Conservation (phyloP, 2,797 vertebrate species). For the Urosaurus nigricauda region DNA sequence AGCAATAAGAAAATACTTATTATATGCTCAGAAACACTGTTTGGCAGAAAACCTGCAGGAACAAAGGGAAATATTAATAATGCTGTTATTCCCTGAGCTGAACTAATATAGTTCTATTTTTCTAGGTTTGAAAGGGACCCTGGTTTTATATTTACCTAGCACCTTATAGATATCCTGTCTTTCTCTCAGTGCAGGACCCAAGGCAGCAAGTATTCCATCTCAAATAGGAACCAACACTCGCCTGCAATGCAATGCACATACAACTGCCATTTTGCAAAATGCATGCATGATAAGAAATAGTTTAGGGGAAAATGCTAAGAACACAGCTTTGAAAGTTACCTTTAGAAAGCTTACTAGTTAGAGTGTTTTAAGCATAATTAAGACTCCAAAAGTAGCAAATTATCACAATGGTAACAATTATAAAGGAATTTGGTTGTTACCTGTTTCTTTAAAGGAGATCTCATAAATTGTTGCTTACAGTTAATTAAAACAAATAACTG, state of each 20-base stretch:
- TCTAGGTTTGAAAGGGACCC: neutral
- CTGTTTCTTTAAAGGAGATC: neutral
- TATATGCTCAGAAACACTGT: neutral
- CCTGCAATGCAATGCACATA: neutral
- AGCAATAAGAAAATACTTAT: slow-evolving; percentile 4
- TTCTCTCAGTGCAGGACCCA: too few relatives aligned
- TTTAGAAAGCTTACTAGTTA: neutral
- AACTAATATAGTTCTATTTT: neutral
- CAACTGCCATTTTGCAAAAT: slow-evolving; percentile 3
- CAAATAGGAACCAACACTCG: neutral
- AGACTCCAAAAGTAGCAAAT: too few relatives aligned
- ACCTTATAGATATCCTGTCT: too few relatives aligned
- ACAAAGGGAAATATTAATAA: neutral
- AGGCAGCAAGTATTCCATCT: neutral
- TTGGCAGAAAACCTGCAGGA: neutral
- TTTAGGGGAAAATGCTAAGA: neutral
- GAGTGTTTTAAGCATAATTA: neutral
- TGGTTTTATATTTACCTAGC: neutral
- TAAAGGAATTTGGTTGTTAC: neutral
- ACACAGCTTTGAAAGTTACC: neutral
- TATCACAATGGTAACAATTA: neutral
- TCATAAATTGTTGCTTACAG: neutral
- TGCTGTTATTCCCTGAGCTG: neutral
- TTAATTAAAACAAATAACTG: neutral
- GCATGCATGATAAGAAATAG: neutral